Evolutionary conservation across 2,888 invertebrate species (phyloP), one percentile per base, ranked within the genome.

Genomic region (Teinopalpus imperialis): DNA sequence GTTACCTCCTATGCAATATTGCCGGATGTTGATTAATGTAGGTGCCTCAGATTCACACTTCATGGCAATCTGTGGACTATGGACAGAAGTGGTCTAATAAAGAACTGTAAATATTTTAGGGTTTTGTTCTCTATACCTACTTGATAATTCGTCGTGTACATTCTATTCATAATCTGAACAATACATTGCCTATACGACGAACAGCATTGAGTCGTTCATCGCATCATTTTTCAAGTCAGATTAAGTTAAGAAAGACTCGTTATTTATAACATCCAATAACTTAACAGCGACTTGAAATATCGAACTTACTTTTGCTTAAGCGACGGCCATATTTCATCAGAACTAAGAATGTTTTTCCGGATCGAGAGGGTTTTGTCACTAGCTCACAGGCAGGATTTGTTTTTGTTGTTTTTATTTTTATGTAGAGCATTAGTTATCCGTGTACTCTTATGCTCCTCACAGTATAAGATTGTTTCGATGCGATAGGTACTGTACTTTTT

Each of bases 211-310:
- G n/a, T n/a, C n/a, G n/a, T 78, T 82, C 81, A 74, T 81, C 75
- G 77, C 80, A 72, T 82, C 77, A n/a, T n/a, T n/a, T n/a, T n/a
- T 82, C 80, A 81, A 87, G 85, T 82, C 85, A 80, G 87, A 87
- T 87, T 86, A 87, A 81, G 80, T 83, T 80, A 81, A 76, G 78
- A 81, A 82, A 82, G 80, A 73, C 74, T 69, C 68, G 69, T 86
- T 87, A 83, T 86, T 86, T 86, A 87, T 86, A 87, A 81, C 81
- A 68, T 70, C 79, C 86, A 83, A 87, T 87, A 87, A 83, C 73
- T 87, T 82, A 83, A 73, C 71, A 63, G 66, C 61, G 60, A 71
- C 74, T 82, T 86, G 83, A 86, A 83, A 85, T 86, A 87, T 87
- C 80, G 82, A 72, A 80, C 75, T 78, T 75, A 81, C 78, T 83